These are phyloP conservation scores for Phoebastria nigripes DNA, from an alignment of 2,797 vertebrate species.

Conservation along the genomic window DNA sequence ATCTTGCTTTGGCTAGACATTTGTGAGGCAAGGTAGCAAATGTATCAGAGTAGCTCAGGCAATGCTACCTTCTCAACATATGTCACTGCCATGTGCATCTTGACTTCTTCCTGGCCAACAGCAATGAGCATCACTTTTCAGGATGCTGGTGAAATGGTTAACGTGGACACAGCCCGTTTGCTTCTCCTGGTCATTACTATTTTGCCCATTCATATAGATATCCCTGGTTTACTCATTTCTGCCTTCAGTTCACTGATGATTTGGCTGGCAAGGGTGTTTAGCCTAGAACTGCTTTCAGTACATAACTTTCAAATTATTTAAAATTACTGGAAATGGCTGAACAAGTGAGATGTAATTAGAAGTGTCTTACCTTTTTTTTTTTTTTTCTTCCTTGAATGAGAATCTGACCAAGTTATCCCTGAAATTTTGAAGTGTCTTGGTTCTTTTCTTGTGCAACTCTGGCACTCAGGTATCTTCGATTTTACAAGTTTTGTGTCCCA, in stretches of 20 bases:
- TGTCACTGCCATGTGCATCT: neutral
- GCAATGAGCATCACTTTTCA: neutral
- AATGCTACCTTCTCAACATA: neutral
- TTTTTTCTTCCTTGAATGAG: neutral
- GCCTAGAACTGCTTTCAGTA: neutral
- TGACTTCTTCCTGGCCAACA: neutral
- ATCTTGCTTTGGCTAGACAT: neutral
- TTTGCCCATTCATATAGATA: neutral
- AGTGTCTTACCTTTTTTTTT: neutral
- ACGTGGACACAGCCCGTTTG: fast-evolving
- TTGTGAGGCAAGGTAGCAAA: neutral
- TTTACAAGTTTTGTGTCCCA: neutral
- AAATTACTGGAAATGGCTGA: neutral
- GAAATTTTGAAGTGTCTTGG: neutral
- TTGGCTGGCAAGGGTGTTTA: neutral
- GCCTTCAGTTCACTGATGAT: neutral
- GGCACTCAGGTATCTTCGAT: neutral
- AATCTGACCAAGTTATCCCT: neutral
- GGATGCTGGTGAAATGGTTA: neutral
- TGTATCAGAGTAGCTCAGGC: neutral
- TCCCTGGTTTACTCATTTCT: neutral
- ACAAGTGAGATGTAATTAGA: neutral
- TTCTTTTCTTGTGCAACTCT: neutral
- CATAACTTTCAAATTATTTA: neutral
- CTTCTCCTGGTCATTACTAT: neutral